These are phyloP conservation scores for Apogon talboti DNA, from an alignment of 2,797 vertebrate species.

Conservation along the genomic window DNA sequence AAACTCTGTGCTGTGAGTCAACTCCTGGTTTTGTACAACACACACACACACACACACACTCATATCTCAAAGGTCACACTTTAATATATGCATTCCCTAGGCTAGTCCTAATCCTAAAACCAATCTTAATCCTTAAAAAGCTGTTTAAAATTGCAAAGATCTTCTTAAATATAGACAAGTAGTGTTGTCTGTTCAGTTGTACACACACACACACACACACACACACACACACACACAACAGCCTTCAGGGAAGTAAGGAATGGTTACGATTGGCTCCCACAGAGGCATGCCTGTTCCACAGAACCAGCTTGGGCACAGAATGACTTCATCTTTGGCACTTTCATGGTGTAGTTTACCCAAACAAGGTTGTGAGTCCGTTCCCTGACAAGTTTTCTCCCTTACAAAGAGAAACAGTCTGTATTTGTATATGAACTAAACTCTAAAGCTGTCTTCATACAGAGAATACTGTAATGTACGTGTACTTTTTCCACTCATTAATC, in stretches of 20 bases:
- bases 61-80: too few species aligned
- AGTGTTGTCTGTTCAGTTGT: too few species aligned
- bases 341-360: constrained; percentile 74
- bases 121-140: too few species aligned
- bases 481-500: constrained; percentile 67
- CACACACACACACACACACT: constrained; percentile 8
- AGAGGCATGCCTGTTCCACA: constrained; percentile 65
- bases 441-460: constrained; percentile 8
- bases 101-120: too few species aligned
- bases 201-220: constrained; percentile 24
- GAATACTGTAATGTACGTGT: constrained; percentile 45
- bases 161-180: too few species aligned
- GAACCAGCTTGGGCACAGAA: constrained; percentile 50
- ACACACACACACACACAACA: constrained; percentile 29
- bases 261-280: constrained; percentile 46
- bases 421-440: constrained; percentile 67
- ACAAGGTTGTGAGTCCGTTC: constrained; percentile 65
- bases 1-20: too few species aligned
- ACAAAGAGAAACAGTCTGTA: constrained; percentile 60
- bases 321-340: constrained; percentile 79
- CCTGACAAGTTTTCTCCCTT: constrained; percentile 47
- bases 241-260: constrained; percentile 25
- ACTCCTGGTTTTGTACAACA: neutral
- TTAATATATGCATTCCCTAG: too few species aligned
- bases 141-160: too few species aligned